A percentile compares a stretch with the other conserved stretches of the same genome.
Conservation (phyloP, 2,113 vertebrate species). For the Oreochromis niloticus region DNA sequence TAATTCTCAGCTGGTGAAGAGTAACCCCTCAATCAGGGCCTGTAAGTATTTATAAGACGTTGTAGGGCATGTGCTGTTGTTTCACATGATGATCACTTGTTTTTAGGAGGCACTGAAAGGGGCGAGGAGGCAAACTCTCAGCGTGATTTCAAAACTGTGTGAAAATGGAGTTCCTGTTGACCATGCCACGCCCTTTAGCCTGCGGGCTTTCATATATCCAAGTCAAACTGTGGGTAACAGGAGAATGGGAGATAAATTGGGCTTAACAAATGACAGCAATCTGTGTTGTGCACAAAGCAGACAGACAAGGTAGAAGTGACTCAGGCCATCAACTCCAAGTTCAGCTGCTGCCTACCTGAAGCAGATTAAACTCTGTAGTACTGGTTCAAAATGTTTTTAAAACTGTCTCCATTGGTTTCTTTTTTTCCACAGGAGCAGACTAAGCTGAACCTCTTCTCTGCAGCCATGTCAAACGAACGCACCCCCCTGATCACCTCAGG, state of each 20-base stretch:
- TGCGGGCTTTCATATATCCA: not conserved
- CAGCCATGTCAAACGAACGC: conserved; percentile 80
- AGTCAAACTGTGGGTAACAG: not conserved
- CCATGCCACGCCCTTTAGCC: not conserved
- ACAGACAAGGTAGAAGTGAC: not conserved
- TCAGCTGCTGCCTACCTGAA: not conserved
- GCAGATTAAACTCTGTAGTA: not conserved
- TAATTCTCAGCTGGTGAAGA: not conserved
- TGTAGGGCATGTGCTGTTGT: not conserved
- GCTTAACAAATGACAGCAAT: not conserved
- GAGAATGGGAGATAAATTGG: not conserved
- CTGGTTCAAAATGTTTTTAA: not conserved
- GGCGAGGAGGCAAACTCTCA: not conserved
- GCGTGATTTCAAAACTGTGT: not conserved
- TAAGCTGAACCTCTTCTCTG: not conserved
- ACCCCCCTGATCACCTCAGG: conserved; percentile 80
- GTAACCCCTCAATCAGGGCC: not conserved
- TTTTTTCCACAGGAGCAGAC: not conserved
- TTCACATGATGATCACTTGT: not conserved
- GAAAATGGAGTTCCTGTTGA: not conserved
- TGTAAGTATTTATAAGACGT: not conserved
- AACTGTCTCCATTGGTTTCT: not conserved
- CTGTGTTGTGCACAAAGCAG: not conserved
- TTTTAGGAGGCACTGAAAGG: not conserved
- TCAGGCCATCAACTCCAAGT: not conserved